Evolutionary conservation across 2,797 vertebrate genomes (phyloP).

Genomic region (Tokudaia tokunoshimensis): DNA sequence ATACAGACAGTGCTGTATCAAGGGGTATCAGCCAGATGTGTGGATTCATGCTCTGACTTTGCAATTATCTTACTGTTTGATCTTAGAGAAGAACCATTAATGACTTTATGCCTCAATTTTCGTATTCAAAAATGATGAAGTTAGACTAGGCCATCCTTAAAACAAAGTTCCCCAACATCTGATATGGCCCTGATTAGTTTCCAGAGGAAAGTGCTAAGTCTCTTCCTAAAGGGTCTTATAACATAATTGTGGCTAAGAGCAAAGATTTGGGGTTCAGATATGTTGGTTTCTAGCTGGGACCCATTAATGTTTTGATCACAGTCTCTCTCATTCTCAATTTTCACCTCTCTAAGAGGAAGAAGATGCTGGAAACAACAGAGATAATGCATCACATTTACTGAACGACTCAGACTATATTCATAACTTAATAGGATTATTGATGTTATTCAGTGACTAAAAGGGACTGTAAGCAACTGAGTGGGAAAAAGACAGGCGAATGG

Average conservation of each 20-base stretch:
- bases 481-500: neutral
- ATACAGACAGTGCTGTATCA: neutral
- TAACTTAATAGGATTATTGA: neutral
- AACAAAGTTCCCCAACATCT: neutral
- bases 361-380: neutral
- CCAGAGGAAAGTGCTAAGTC: neutral
- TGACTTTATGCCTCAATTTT: constrained; percentile 25
- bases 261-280: neutral
- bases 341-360: neutral
- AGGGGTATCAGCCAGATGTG: neutral
- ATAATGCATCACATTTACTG: neutral
- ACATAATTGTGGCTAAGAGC: neutral
- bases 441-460: neutral
- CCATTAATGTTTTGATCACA: neutral
- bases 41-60: neutral
- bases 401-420: neutral
- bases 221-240: neutral
- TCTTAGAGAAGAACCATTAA: neutral
- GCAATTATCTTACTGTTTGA: neutral
- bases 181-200: neutral
- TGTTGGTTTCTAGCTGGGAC: neutral
- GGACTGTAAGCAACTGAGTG: neutral
- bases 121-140: neutral
- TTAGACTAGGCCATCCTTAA: neutral
- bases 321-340: neutral